phyloP scores from a whole-genome alignment of 2,113 vertebrate genomes.

The Channa argus region DNA sequence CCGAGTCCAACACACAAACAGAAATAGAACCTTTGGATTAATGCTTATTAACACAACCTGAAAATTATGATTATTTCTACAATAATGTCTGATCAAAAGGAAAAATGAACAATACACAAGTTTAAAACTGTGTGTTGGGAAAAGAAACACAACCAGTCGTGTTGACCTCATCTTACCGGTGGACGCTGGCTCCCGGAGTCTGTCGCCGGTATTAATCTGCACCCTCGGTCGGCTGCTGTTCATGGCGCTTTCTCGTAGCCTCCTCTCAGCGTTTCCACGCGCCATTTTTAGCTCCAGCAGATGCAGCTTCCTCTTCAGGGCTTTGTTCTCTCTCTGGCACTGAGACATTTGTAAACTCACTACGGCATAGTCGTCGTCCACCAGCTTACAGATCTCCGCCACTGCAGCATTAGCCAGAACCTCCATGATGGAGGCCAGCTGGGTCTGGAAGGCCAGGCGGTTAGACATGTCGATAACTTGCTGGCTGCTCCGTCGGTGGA shows the following conservation, averaged over 20 bases:
- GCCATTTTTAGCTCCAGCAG: slow-evolving; percentile 81
- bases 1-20: too few relatives aligned
- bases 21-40: too few relatives aligned
- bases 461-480: slow-evolving; percentile 61
- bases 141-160: too few relatives aligned
- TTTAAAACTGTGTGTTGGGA: too few relatives aligned
- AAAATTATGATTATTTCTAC: too few relatives aligned
- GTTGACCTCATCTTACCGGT: slow-evolving; percentile 38
- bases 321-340: slow-evolving; percentile 81
- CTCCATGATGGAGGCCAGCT: slow-evolving; percentile 86
- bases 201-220: slow-evolving; percentile 55
- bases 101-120: too few relatives aligned
- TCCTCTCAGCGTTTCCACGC: slow-evolving; percentile 74
- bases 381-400: slow-evolving; percentile 83
- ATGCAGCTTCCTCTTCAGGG: slow-evolving; percentile 80
- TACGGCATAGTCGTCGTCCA: slow-evolving; percentile 83
- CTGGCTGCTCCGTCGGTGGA: background rate
- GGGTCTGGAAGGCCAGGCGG: slow-evolving; percentile 82
- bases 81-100: too few relatives aligned
- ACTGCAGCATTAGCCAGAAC: slow-evolving; percentile 83
- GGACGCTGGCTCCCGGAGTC: slow-evolving; percentile 43
- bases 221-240: slow-evolving; percentile 53
- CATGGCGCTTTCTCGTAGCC: slow-evolving; percentile 70
- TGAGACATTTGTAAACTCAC: slow-evolving; percentile 81
- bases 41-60: too few relatives aligned